phyloP scores from a whole-genome alignment of 2,113 vertebrate species.

The Salvator merianae region DNA sequence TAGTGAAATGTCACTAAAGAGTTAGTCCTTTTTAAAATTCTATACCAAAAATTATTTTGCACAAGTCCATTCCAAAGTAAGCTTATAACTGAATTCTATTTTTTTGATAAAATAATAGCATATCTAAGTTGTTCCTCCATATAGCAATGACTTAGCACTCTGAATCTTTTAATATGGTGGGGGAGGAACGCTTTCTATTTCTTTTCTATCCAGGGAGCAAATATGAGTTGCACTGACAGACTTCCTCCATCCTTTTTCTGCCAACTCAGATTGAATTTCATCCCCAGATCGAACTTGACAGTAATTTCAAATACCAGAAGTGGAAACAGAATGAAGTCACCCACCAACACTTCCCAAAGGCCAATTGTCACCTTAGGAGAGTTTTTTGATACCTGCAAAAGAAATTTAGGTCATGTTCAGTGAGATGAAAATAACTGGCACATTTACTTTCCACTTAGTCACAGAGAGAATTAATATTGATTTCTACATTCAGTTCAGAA shows the following conservation, averaged over 20 bases:
- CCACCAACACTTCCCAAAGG: constrained; percentile 13
- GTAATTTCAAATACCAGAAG: constrained; percentile 28
- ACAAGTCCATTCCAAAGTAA: too few relatives aligned
- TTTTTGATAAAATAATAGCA: too few relatives aligned
- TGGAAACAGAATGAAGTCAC: constrained; percentile 20
- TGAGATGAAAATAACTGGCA: constrained; percentile 26
- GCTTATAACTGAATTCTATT: too few relatives aligned
- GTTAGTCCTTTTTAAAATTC: too few relatives aligned
- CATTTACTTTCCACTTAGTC: constrained; percentile 34
- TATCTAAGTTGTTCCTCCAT: not conserved
- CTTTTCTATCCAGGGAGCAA: constrained; percentile 18
- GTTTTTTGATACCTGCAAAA: constrained; percentile 16
- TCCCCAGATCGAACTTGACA: constrained; percentile 9
- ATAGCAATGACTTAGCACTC: constrained; percentile 9
- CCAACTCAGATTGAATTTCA: constrained; percentile 29
- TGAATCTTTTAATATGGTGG: constrained; percentile 37
- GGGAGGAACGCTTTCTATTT: not conserved
- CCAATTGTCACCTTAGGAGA: constrained; percentile 16
- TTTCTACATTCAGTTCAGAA: constrained; percentile 33
- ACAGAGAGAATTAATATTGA: constrained; percentile 33
- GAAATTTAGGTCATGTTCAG: constrained; percentile 25
- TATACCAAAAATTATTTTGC: too few relatives aligned
- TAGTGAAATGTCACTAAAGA: too few relatives aligned
- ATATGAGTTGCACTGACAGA: not conserved
- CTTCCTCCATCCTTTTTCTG: not conserved